These are phyloP conservation scores for Micronisus gabar DNA, from an alignment of 2,113 vertebrate species.

Conservation along the genomic window DNA sequence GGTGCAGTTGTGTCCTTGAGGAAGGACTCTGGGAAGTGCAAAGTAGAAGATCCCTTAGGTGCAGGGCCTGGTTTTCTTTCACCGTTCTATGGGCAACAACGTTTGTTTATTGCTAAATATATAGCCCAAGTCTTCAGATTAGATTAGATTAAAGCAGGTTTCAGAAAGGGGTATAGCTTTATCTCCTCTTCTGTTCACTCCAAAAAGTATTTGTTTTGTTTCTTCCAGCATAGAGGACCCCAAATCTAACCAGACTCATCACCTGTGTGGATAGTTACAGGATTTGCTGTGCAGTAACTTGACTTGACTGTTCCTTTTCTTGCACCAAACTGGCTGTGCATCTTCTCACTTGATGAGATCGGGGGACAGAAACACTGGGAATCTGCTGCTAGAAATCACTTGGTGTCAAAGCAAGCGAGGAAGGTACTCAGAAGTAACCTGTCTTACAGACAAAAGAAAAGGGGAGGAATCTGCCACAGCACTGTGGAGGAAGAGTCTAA, in stretches of 20 bases:
- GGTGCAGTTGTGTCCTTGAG: neutral
- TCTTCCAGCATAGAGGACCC: neutral
- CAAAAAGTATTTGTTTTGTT: neutral
- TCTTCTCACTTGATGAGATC: neutral
- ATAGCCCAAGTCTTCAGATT: neutral
- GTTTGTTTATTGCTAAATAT: neutral
- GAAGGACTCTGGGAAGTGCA: neutral
- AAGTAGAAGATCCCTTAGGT: neutral
- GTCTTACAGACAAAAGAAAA: neutral
- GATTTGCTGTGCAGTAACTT: neutral
- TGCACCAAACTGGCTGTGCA: neutral
- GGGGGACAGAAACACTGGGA: neutral
- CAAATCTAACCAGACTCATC: neutral
- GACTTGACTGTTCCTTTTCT: neutral
- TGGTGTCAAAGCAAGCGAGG: neutral
- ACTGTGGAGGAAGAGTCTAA: neutral
- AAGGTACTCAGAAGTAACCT: neutral
- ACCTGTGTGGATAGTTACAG: neutral
- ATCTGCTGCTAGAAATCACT: neutral
- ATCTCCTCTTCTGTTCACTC: neutral
- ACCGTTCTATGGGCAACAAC: neutral
- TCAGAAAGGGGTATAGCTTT: neutral
- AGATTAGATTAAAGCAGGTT: neutral
- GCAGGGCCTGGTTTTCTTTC: neutral
- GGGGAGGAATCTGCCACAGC: neutral